Evolutionary conservation across 92 coral and sea anemone species (phyloP), one percentile per base, ranked within the genome.

Genomic region (Porites evermanni): DNA sequence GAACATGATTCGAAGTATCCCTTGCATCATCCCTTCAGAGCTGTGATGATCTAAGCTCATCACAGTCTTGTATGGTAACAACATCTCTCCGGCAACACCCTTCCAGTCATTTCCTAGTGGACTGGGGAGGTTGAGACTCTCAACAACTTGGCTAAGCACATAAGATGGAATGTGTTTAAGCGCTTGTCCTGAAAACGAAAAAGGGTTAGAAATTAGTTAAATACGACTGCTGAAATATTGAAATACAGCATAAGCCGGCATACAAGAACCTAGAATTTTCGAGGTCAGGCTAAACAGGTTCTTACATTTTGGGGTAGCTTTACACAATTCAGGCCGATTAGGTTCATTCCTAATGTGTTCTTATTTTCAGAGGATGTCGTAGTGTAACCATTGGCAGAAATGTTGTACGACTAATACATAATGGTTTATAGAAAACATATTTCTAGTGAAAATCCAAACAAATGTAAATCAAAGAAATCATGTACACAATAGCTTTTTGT

Each of bases 81-180:
- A 56, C 58, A 77, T 26, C 61, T 65, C 74, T 9, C 44, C 82
- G 0, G 88, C 88, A n/a, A 84, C 16, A 2, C 56, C 75, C 59
- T 53, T 47, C 88, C 88, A 84, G 58, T 84, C 58, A 67, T 84
- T 84, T 6, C 79, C 29, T 17, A 84, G 75, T 10, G 79, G 79
- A 50, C 79, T 82, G 24, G 78, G 69, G 86, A 50, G 59, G 68
- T 82, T 82, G 2, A 82, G 79, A 51, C 2, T 11, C 82, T 54
- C 66, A 0, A 84, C 76, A 16, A 75, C 59, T 53, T 84, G 75
- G 32, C 50, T n/a, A 1, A 84, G 67, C 32, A 66, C 75, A 5
- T 53, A 38, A 12, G 58, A 4, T 21, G 81, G 88, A 18, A 75
- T 53, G 24, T 82, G 32, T 38, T 64, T 50, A 7, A 82, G 44